Percentiles rank a stretch among this genome's conserved stretches.
Evolutionary conservation across 2,113 vertebrate genomes (phyloP).

Genomic region (Scartelaos histophorus): DNA sequence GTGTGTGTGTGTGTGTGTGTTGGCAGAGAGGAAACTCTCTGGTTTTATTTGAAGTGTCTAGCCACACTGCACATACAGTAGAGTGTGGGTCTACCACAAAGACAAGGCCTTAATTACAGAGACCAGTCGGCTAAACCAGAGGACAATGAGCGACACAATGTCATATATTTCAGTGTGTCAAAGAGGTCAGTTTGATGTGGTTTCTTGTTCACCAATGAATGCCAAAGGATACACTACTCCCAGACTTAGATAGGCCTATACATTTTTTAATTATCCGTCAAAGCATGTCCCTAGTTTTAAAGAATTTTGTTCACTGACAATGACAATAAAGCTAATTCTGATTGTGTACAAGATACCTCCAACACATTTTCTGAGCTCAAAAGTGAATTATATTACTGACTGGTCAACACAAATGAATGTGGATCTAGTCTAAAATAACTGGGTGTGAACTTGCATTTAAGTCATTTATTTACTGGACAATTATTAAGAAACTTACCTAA

Average conservation of each 20-base stretch:
- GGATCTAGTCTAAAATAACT: background rate
- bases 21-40: background rate
- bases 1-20: too few relatives aligned
- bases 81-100: slow-evolving; percentile 1
- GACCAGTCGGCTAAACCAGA: background rate
- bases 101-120: background rate
- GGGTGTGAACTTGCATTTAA: too few relatives aligned
- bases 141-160: background rate
- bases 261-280: too few relatives aligned
- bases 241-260: background rate
- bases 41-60: slow-evolving; percentile 2
- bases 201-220: background rate
- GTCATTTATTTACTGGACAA: too few relatives aligned
- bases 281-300: too few relatives aligned
- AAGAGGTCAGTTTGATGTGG: background rate
- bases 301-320: too few relatives aligned
- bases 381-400: too few relatives aligned
- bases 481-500: too few relatives aligned
- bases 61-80: background rate
- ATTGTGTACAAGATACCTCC: background rate
- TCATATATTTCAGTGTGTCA: background rate
- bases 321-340: too few relatives aligned
- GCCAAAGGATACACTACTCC: background rate
- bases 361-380: too few relatives aligned
- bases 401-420: background rate